Evolutionary conservation across 2,797 vertebrate genomes (phyloP), one percentile per base, ranked within the genome.

Genomic region (Sebastiscus albofasciatus): DNA sequence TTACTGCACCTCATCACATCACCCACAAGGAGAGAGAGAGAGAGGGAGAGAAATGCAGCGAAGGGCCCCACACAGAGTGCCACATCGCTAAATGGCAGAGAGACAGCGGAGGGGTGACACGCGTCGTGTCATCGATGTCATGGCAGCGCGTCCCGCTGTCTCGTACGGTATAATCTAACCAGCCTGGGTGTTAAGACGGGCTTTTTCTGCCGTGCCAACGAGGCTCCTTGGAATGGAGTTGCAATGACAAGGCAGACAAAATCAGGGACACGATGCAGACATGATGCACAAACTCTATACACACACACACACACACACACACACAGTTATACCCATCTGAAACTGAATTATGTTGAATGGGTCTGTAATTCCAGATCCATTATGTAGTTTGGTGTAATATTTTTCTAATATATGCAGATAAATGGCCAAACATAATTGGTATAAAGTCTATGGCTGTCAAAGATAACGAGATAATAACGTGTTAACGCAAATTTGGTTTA

Each of bases 101-200:
- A 89, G 82, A 84, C 85, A 67, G 93, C 82, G 11, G 82, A 83
- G 78, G 88, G 89, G 88, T 86, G 90, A 92, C 88, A 84, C 84
- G 7, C 67, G 61, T 86, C 72, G 72, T 92, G 93, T 93, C 92
- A 92, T 86, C 66, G 68, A 87, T 93, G 93, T 92, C 90, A 92
- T 36, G 88, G 89, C 75, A 65, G 72, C 60, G 20, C 64, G 42
- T 91, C 89, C 80, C 49, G 39, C 91, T 91, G 90, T 89, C 90
- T 89, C 81, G 82, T 90, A 76, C 73, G 83, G 87, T 83, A 83
- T 86, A 83, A 89, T 92, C 81, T 77, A 89, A 88, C 88, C 84
- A 90, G 84, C 83, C 64, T 10, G 67, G 69, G 72, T 83, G 83
- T 78, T 87, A 83, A 72, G 68, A 78, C 84, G 56, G 85, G 85